Conservation (phyloP, 2,888 invertebrate genomes). For the Hydrotaea diabolus region DNA sequence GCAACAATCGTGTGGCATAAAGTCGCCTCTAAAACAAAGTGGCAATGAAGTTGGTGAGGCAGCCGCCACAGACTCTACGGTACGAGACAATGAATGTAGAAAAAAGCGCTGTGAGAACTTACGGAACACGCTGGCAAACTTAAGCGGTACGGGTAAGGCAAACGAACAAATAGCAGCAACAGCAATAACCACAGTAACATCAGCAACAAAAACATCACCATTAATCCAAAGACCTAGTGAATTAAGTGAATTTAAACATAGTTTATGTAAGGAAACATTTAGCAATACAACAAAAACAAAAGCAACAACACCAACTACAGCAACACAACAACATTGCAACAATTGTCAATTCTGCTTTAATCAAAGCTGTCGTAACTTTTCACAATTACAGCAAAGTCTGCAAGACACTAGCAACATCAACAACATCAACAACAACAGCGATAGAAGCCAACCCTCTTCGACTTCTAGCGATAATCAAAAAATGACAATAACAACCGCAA, state of each 20-base stretch:
- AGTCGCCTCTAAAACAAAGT: slow-evolving; percentile 44
- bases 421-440: slow-evolving; percentile 65
- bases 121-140: slow-evolving; percentile 49
- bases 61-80: slow-evolving; percentile 16
- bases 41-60: slow-evolving; percentile 58
- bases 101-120: slow-evolving; percentile 59
- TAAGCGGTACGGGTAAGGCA: slow-evolving; percentile 44
- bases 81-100: slow-evolving; percentile 24
- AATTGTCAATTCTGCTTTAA: slow-evolving; percentile 68
- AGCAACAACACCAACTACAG: slow-evolving; percentile 65
- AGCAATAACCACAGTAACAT: too few relatives aligned
- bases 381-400: slow-evolving; percentile 74
- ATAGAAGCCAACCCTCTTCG: slow-evolving; percentile 56
- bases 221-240: slow-evolving; percentile 79
- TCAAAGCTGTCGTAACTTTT: slow-evolving; percentile 75
- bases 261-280: slow-evolving; percentile 65
- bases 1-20: slow-evolving; percentile 50
- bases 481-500: slow-evolving; percentile 71
- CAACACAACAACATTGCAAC: slow-evolving; percentile 65
- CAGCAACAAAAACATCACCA: slow-evolving; percentile 65
- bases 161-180: slow-evolving; percentile 56
- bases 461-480: slow-evolving; percentile 56
- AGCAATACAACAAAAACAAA: slow-evolving; percentile 58
- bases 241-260: slow-evolving; percentile 70
- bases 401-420: slow-evolving; percentile 68